Percentiles rank a stretch among this genome's conserved stretches.
Conservation (phyloP, 2,797 vertebrate genomes). For the Onychomys torridus region DNA sequence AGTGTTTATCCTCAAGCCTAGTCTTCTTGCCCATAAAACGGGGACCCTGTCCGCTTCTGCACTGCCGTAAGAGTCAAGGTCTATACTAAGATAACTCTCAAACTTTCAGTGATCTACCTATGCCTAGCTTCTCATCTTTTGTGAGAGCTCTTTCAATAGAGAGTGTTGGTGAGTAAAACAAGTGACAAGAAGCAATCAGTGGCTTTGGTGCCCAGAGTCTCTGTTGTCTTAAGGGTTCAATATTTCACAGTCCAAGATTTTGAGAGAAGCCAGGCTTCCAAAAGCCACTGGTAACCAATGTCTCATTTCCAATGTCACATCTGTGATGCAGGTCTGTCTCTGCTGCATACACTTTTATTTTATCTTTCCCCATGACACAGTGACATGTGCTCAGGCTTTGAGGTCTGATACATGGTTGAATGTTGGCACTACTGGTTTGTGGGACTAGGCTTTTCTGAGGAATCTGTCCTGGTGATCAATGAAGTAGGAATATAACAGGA, state of each 20-base stretch:
- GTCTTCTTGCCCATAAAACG: background rate
- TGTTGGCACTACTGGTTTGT: background rate
- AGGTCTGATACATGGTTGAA: background rate
- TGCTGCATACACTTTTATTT: constrained; percentile 1
- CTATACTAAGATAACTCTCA: background rate
- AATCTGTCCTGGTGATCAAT: background rate
- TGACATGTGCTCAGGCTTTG: background rate
- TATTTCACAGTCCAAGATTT: background rate
- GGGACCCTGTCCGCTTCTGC: background rate
- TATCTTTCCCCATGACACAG: background rate
- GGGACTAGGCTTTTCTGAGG: background rate
- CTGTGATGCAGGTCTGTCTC: background rate
- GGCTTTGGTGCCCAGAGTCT: constrained; percentile 8
- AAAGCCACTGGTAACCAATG: background rate
- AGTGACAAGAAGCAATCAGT: background rate
- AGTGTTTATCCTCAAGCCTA: background rate
- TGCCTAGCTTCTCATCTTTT: background rate
- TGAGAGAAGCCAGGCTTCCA: background rate
- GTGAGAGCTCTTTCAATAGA: background rate
- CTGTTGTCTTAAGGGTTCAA: constrained; percentile 51
- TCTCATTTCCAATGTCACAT: background rate
- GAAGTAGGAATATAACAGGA: background rate
- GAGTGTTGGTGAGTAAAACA: constrained; percentile 4
- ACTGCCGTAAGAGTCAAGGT: background rate
- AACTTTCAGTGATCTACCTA: background rate